Evolutionary conservation across 2,888 invertebrate genomes (phyloP).

Genomic region (Drosophila picticornis): DNA sequence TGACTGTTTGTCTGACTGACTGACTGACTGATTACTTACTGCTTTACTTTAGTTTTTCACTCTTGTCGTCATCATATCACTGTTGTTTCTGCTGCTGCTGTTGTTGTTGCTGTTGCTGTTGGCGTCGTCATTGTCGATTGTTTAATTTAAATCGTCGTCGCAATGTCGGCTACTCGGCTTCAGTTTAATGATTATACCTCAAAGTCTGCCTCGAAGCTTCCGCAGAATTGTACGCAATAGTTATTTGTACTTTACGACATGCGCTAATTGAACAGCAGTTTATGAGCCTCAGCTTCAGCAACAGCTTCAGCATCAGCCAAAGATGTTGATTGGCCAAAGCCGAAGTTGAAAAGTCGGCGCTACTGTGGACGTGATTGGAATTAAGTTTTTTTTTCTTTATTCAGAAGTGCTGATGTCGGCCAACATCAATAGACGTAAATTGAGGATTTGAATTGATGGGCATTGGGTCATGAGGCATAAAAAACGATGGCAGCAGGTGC

Average conservation of each 20-base stretch:
- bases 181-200: slow-evolving; percentile 69
- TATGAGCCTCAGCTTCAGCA: slow-evolving; percentile 52
- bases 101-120: slow-evolving; percentile 23
- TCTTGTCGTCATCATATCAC: slow-evolving; percentile 64
- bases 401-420: slow-evolving; percentile 34
- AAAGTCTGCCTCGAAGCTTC: slow-evolving; percentile 50
- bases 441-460: slow-evolving; percentile 43
- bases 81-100: slow-evolving; percentile 22
- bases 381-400: slow-evolving; percentile 31
- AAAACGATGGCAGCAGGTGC: slow-evolving; percentile 30
- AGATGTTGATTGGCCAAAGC: slow-evolving; percentile 59
- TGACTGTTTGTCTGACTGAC: slow-evolving; percentile 33
- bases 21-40: slow-evolving; percentile 45
- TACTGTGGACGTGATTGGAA: slow-evolving; percentile 55
- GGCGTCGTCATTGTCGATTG: slow-evolving; percentile 70
- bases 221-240: slow-evolving; percentile 70
- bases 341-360: slow-evolving; percentile 61
- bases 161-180: slow-evolving; percentile 64
- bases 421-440: slow-evolving; percentile 54
- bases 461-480: slow-evolving; percentile 38
- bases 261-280: slow-evolving; percentile 75
- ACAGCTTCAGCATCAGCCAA: slow-evolving; percentile 2
- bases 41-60: slow-evolving; percentile 73
- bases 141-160: slow-evolving; percentile 77
- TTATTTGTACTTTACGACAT: slow-evolving; percentile 79